phyloP scores from a whole-genome alignment of 2,797 vertebrate genomes.

The Vultur gryphus region DNA sequence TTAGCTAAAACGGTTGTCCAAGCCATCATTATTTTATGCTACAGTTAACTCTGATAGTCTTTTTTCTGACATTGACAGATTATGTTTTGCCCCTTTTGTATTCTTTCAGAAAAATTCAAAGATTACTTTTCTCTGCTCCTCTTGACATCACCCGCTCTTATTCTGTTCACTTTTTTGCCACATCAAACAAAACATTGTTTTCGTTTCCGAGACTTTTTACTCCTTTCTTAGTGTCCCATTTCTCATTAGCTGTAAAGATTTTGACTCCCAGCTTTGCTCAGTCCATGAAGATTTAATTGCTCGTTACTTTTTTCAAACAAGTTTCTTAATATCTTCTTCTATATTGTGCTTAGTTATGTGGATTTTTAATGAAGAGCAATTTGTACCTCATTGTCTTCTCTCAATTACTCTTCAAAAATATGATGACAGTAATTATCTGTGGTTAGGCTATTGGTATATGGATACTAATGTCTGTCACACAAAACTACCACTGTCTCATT shows the following conservation, averaged over 20 bases:
- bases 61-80: not conserved
- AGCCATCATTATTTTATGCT: not conserved
- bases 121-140: not conserved
- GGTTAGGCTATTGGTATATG: not conserved
- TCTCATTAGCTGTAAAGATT: not conserved
- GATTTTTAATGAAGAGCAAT: conserved; percentile 9
- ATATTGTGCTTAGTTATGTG: not conserved
- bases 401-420: conserved; percentile 2
- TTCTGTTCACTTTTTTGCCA: not conserved
- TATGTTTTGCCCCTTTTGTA: not conserved
- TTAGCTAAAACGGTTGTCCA: not conserved
- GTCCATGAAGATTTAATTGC: not conserved
- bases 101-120: not conserved
- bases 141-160: not conserved
- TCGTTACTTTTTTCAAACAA: not conserved
- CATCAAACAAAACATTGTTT: not conserved
- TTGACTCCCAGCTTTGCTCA: not conserved
- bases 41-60: not conserved
- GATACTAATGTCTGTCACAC: not conserved
- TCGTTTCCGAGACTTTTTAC: not conserved
- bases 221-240: not conserved
- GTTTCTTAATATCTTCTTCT: not conserved
- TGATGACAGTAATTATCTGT: not conserved
- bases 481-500: not conserved
- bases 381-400: not conserved